Percentiles rank a stretch among this genome's conserved stretches.
phyloP scores from a whole-genome alignment of 2,113 vertebrate genomes.

The Buteo buteo region DNA sequence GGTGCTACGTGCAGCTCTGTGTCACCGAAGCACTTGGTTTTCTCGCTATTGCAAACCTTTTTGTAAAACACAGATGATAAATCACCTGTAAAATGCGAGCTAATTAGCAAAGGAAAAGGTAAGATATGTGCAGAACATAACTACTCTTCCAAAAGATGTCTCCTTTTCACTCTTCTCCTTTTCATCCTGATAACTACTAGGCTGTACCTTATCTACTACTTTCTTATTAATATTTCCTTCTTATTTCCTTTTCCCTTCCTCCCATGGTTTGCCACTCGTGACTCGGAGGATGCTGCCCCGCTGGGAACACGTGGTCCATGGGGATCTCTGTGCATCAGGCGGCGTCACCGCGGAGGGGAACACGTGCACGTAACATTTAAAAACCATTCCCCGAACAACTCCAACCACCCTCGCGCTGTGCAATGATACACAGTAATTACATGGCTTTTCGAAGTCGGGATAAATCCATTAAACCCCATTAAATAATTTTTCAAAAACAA shows the following conservation, averaged over 20 bases:
- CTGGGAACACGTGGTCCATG: neutral
- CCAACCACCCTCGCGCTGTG: neutral
- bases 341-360: neutral
- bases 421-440: constrained; percentile 42
- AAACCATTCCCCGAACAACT: neutral
- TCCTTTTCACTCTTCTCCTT: neutral
- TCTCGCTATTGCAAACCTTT: neutral
- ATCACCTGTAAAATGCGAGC: neutral
- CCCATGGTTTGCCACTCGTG: rapidly evolving
- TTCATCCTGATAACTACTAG: neutral
- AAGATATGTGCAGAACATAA: rapidly evolving
- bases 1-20: neutral
- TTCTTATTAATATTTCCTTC: neutral
- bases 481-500: constrained; percentile 57
- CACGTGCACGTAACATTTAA: rapidly evolving
- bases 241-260: neutral
- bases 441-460: constrained; percentile 47
- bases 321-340: neutral
- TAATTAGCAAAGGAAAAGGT: neutral
- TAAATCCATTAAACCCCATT: constrained; percentile 63
- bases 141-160: neutral
- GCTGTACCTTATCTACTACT: neutral
- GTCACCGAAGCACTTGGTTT: neutral
- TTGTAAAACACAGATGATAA: neutral
- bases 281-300: rapidly evolving